Evolutionary conservation across 2,113 vertebrate species (phyloP), one percentile per base, ranked within the genome.

Genomic region (Isurus oxyrinchus): DNA sequence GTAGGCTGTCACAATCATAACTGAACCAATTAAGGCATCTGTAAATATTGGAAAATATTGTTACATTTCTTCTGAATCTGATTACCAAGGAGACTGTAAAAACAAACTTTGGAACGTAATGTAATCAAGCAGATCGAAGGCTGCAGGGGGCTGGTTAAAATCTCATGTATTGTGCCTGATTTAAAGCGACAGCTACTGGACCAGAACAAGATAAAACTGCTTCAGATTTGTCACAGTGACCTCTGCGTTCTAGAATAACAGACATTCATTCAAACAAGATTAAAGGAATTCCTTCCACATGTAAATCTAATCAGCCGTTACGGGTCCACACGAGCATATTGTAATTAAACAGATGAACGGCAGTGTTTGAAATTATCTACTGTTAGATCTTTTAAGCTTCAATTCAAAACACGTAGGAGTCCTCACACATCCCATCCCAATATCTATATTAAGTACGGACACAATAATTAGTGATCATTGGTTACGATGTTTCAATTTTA

Each of bases 271-370:
- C 27, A 59, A 59, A 57, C 35, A 57, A 91, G 55, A 91, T 91
- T 91, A 91, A 57, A 91, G 55, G 55, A 59, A 91, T 59, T 91
- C 55, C 88, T 91, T 91, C 88, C 31, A 35, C 55, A n/a, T 59
- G 88, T 59, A 35, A 14, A 59, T 91, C 13, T 91, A 91, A 91
- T 91, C 88, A 93, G 57, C 88, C 11, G 27, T 91, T 35, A 93
- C 88, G n/a, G 13, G 2, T 14, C 53, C 87, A 90, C 31, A n/a
- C 8, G 59, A 63, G 61, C 90, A 44, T 40, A n/a, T 8, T 57
- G 27, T 40, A 94, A 63, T 94, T 94, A 94, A 94, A 63, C 59
- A 90, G 87, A 90, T 90, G 40, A 67, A 66, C 61, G n/a, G n/a
- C 44, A 55, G 19, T 72, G 49, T 72, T 72, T 72, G 67, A 72